Conservation (phyloP, 1,140 invertebrate genomes). For the Amphibalanus amphitrite region DNA sequence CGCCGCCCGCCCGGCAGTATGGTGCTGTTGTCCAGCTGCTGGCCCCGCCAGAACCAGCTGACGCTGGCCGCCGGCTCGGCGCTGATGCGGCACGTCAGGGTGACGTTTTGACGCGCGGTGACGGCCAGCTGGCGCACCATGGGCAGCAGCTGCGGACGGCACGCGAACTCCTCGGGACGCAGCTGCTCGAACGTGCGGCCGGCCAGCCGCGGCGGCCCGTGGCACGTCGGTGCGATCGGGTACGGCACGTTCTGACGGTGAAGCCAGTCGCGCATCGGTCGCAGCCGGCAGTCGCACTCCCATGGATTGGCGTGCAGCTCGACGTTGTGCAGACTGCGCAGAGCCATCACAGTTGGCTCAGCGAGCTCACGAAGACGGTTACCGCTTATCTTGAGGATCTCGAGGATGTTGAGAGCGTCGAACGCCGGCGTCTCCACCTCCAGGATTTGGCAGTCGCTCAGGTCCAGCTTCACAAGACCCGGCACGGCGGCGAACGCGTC, state of each 20-base stretch:
- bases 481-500: conserved; percentile 53
- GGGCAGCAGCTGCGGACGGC: conserved; percentile 53
- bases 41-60: conserved; percentile 71
- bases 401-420: conserved; percentile 54
- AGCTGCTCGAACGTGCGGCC: conserved; percentile 48
- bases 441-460: conserved; percentile 59
- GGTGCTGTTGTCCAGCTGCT: conserved; percentile 59
- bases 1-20: conserved; percentile 37
- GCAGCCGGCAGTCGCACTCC: conserved; percentile 65
- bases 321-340: conserved; percentile 44
- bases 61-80: conserved; percentile 59
- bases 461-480: conserved; percentile 57
- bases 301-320: conserved; percentile 72
- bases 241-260: conserved; percentile 49
- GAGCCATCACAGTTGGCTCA: conserved; percentile 16
- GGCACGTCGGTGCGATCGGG: conserved; percentile 49
- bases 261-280: conserved; percentile 58
- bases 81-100: conserved; percentile 56
- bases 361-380: conserved; percentile 54
- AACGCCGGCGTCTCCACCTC: conserved; percentile 61
- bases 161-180: conserved; percentile 54
- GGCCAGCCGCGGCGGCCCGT: conserved; percentile 43
- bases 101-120: conserved; percentile 61
- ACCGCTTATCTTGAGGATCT: conserved; percentile 63
- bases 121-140: conserved; percentile 54